Conservation (phyloP, 1,140 invertebrate genomes). For the Potamilus streckersoni region DNA sequence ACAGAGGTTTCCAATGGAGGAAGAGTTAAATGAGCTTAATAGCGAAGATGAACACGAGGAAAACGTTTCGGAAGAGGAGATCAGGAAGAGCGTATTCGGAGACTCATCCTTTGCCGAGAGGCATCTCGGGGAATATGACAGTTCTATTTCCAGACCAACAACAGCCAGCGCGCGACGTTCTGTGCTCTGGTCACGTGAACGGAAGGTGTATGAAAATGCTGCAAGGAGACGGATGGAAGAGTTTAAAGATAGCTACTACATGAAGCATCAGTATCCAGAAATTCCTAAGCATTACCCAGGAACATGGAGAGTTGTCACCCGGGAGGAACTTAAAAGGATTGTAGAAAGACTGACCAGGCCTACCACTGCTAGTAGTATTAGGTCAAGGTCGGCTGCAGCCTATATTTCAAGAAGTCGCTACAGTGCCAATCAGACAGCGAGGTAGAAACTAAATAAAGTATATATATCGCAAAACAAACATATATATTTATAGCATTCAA, state of each 20-base stretch:
- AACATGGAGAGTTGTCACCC: conserved; percentile 26
- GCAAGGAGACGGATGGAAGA: conserved; percentile 21
- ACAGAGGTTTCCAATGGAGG: too few species aligned
- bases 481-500: too few species aligned
- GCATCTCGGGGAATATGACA: conserved; percentile 29
- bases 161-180: conserved; percentile 23
- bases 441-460: too few species aligned
- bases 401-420: too few species aligned
- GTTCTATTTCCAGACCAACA: conserved; percentile 27
- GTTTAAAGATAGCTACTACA: conserved; percentile 21
- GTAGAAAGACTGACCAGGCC: conserved; percentile 18
- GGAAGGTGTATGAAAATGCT: conserved; percentile 16
- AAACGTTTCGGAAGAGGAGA: conserved; percentile 13
- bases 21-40: too few species aligned
- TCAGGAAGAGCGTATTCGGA: conserved; percentile 19
- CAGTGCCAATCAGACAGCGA: too few species aligned
- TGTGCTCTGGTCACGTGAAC: conserved; percentile 28
- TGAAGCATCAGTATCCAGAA: conserved; percentile 26
- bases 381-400: too few species aligned
- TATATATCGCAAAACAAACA: too few species aligned
- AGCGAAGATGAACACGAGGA: neutral
- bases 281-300: conserved; percentile 29
- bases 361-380: conserved; percentile 2
- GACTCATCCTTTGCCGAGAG: conserved; percentile 3
- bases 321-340: conserved; percentile 6